A percentile compares a stretch with the other conserved stretches of the same genome.
Evolutionary conservation across 2,888 invertebrate genomes (phyloP).

Genomic region (Standfussiana lucernea): DNA sequence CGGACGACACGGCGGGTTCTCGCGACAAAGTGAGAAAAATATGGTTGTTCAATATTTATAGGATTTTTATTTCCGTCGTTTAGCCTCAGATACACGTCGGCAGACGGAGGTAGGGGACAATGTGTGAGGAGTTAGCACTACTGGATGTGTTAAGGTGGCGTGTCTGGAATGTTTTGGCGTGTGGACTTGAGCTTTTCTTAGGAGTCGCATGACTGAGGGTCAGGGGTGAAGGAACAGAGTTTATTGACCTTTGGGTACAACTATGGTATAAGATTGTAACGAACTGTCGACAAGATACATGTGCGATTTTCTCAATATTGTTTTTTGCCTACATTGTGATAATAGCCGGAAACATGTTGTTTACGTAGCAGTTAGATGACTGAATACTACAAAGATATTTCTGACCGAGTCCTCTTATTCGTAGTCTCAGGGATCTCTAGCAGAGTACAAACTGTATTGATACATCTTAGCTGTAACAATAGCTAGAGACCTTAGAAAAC

Average conservation of each 20-base stretch:
- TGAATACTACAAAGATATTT: neutral
- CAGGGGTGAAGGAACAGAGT: neutral
- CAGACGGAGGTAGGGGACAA: conserved; percentile 76
- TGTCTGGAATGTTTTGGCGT: conserved; percentile 36
- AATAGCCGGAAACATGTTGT: neutral
- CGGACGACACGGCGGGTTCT: conserved; percentile 79
- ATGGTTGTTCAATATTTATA: conserved; percentile 90
- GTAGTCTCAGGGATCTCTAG: neutral
- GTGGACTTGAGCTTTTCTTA: neutral
- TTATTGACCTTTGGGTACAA: conserved; percentile 8
- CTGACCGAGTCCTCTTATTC: neutral
- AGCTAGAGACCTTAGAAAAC: neutral
- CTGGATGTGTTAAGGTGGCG: conserved; percentile 71
- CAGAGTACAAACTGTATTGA: neutral
- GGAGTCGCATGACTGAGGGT: conserved; percentile 13
- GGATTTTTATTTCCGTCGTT: conserved; percentile 89
- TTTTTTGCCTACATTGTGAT: no score
- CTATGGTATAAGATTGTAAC: neutral
- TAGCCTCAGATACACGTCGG: conserved; percentile 84
- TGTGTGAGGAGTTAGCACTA: conserved; percentile 54
- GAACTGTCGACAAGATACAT: neutral
- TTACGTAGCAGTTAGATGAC: neutral
- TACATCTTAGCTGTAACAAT: neutral
- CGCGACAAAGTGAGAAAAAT: conserved; percentile 90
- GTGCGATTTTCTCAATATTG: neutral